Base-by-base conservation (phyloP, 2,797 vertebrate species). In the Lacerta viridis region DNA sequence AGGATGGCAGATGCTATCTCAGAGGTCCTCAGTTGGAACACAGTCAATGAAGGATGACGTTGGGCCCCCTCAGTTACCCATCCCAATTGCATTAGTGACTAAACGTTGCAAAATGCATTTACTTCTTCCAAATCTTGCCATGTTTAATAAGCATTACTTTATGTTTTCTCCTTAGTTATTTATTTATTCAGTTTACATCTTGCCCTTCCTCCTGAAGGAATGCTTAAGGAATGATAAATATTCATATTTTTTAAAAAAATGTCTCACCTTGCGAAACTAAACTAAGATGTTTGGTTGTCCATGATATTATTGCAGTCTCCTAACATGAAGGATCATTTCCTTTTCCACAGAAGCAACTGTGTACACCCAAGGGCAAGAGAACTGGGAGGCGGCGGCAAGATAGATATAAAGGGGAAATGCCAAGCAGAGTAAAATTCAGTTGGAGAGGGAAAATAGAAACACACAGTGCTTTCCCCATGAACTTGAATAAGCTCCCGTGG, bases 261-360 rank as follows among this genome's bases (percentile, higher is more conserved):
- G 83, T 68, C 91, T 91, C 27, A 68, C 59, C 84, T 15, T 17
- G 89, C 64, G 89, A 93, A 91, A 69, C 41, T 80, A 75, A 92
- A 91, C 23, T 86, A 80, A 72, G n/a, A 86, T 88, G 88, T 85
- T 90, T 90, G 59, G 91, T 91, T 83, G 74, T 81, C 71, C 88
- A 86, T 89, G 86, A 39, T 2, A 6, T 7, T 88, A 90, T 5
- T 10, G 68, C 64, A 46, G 17, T 85, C 88, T 77, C 79, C 83
- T 41, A 43, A 74, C 27, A 88, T 13, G n/a, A 9, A 88, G 93
- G 87, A 88, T 85, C 90, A 75, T 0, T 23, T 76, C 20, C 85
- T 20, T 75, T 72, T 41, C 0, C 0, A 91, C 87, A 86, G 89
- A 89, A 76, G 36, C 85, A 69, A 68, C 68, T 29, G 7, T 50